Evolutionary conservation across 2,797 vertebrate genomes (phyloP).

Genomic region (Urosaurus nigricauda): DNA sequence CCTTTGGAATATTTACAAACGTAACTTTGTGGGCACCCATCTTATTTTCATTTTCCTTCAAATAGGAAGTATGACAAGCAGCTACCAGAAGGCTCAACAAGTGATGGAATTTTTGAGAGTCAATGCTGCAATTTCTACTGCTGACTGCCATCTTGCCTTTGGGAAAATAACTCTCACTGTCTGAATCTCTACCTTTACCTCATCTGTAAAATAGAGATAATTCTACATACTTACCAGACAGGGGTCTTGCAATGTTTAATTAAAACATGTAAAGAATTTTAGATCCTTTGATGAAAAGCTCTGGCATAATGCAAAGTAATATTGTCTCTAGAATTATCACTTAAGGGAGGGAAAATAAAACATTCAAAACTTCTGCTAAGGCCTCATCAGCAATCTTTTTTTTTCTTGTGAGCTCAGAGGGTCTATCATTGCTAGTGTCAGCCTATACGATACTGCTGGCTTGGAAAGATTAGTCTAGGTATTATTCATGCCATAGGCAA

Average conservation of each 20-base stretch:
- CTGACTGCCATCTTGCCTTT: slow-evolving; percentile 21
- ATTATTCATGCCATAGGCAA: slow-evolving; percentile 12
- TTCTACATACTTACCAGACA: slow-evolving; percentile 19
- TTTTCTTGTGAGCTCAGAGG: slow-evolving; percentile 19
- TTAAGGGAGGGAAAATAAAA: slow-evolving; percentile 45
- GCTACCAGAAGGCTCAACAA: not conserved
- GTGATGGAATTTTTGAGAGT: not conserved
- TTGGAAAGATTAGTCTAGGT: slow-evolving; percentile 52
- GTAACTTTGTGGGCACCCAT: not conserved
- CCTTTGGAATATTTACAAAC: not conserved
- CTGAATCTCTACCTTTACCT: slow-evolving; percentile 1
- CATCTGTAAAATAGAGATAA: slow-evolving; percentile 47
- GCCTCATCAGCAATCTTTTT: slow-evolving; percentile 16
- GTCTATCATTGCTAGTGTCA: slow-evolving; percentile 48
- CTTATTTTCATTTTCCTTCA: slow-evolving; percentile 4
- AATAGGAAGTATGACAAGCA: not conserved
- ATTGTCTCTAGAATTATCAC: slow-evolving; percentile 35
- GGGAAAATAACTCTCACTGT: slow-evolving; percentile 10
- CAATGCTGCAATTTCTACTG: not conserved
- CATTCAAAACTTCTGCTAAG: slow-evolving; percentile 29
- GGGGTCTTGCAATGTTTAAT: slow-evolving; percentile 37
- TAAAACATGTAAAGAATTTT: slow-evolving; percentile 27
- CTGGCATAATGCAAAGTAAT: slow-evolving; percentile 37
- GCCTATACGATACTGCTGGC: slow-evolving; percentile 40
- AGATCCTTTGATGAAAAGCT: slow-evolving; percentile 42